phyloP scores from a whole-genome alignment of 2,797 vertebrate genomes.

The Sebastes itinus region DNA sequence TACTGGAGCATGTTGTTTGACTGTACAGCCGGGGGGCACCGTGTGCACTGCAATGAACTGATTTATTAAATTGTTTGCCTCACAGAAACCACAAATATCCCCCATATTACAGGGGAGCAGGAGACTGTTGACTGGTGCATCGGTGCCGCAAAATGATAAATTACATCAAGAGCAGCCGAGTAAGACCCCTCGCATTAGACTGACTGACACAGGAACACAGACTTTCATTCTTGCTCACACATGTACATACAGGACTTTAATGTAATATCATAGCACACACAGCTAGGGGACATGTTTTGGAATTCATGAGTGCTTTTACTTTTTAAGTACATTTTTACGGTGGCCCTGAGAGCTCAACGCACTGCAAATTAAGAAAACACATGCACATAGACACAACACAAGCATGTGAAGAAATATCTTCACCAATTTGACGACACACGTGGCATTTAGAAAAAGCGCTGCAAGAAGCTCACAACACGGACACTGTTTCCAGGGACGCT shows the following conservation, averaged over 20 bases:
- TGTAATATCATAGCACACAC: neutral
- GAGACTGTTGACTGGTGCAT: conserved; percentile 63
- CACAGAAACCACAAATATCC: conserved; percentile 67
- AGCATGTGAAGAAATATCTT: neutral
- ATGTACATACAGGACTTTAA: neutral
- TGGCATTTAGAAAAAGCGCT: too few relatives aligned
- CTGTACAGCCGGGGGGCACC: conserved; percentile 60
- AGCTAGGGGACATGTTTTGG: neutral
- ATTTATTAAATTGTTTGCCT: conserved; percentile 80
- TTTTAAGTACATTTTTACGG: neutral
- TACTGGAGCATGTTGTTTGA: conserved; percentile 60
- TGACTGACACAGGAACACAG: conserved; percentile 15
- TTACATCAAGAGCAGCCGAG: conserved; percentile 54
- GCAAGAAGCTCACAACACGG: neutral
- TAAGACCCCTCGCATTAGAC: conserved; percentile 23
- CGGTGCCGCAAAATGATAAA: conserved; percentile 61
- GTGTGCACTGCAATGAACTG: conserved; percentile 62
- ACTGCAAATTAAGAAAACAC: neutral
- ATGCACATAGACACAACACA: neutral
- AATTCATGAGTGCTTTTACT: neutral
- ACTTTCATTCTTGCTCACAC: neutral
- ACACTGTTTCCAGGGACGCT: neutral
- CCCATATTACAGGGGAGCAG: conserved; percentile 56
- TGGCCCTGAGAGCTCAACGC: neutral
- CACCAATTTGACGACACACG: neutral